Evolutionary conservation across 2,888 invertebrate species (phyloP), one percentile per base, ranked within the genome.

Genomic region (Cryptocephalus primarius): DNA sequence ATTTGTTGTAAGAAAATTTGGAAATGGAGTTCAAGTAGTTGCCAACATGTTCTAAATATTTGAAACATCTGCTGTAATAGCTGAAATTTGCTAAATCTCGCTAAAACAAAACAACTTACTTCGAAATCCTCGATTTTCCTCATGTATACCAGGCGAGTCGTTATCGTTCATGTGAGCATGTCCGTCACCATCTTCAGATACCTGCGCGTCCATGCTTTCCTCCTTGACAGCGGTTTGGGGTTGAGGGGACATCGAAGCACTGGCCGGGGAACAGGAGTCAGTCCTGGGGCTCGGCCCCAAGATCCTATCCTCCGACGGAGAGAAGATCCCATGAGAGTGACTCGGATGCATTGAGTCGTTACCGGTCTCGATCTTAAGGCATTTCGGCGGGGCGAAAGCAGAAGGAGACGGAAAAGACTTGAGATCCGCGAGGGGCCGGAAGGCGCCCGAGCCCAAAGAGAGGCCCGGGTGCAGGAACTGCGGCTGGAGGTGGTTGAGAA

Each of bases 301-400:
- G 55, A 66, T 66, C 40, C 70, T 60, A 34, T 72, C 71, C 22
- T 69, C 70, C 32, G 63, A 60, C 39, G 71, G 70, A 10, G 70
- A 70, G 52, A 70, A 70, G 46, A 70, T 69, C 40, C 67, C 60
- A 54, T 65, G 64, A 14, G 58, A 63, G 54, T 67, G 64, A 46
- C 57, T 58, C 42, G 56, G 56, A 49, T 67, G 66, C 44, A 65
- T 59, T 42, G 59, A 57, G 45, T 67, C 69, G 58, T 63, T 65
- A 54, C 61, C 63, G 44, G 71, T 71, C 55, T 73, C 73, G 56
- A 73, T 70, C 65, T 74, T 75, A 52, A 73, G 72, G 63, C 82
- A 82, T 71, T 83, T 83, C 38, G 82, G 82, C 78, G 82, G 81
- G 59, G 81, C 80, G 67, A 83, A 83, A 14, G 83, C 83, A 60